Evolutionary conservation across 2,797 vertebrate genomes (phyloP).

Genomic region (Arremon brunneinucha): DNA sequence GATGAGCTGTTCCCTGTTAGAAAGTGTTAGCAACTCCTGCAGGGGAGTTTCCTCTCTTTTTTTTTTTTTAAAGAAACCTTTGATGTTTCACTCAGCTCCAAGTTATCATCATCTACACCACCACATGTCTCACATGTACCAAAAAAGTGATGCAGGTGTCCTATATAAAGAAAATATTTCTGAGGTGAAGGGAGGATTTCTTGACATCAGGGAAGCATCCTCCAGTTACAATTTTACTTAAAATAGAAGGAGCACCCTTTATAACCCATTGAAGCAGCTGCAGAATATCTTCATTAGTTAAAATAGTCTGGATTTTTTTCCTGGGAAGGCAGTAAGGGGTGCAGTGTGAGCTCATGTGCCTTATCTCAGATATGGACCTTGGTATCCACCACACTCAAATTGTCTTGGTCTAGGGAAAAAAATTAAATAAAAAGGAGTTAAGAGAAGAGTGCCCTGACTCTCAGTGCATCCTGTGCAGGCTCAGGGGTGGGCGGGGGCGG

Average conservation of each 20-base stretch:
- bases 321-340: background rate
- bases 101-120: background rate
- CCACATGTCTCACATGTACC: fast-evolving
- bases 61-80: background rate
- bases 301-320: background rate
- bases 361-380: background rate
- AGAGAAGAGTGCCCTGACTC: background rate
- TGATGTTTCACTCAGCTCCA: background rate
- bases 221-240: background rate
- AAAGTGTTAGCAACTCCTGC: background rate
- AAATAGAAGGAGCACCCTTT: background rate
- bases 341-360: background rate
- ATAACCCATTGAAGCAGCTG: background rate
- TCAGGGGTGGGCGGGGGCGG: background rate
- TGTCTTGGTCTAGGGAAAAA: background rate
- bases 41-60: background rate
- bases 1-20: background rate
- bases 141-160: background rate
- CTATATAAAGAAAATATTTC: background rate
- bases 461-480: background rate
- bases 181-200: background rate
- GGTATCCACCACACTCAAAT: too few relatives aligned
- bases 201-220: background rate
- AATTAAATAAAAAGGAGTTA: background rate
- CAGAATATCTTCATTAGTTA: background rate